Conservation (phyloP, 2,113 vertebrate species). For the Passerina amoena region DNA sequence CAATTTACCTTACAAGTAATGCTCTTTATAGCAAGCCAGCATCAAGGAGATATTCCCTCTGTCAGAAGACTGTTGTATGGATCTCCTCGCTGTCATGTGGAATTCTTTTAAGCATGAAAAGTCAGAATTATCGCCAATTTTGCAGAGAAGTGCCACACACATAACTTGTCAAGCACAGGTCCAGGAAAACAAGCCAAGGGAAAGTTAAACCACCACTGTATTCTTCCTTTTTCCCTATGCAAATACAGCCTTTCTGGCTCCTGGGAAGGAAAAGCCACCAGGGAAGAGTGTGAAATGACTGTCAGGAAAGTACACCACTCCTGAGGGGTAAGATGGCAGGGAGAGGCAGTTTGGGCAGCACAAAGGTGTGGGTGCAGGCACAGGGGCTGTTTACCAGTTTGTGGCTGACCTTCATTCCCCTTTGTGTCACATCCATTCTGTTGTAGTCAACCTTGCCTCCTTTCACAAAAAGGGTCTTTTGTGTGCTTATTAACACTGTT, state of each 20-base stretch:
- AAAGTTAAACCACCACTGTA: background rate
- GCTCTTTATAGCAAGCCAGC: background rate
- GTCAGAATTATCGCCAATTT: background rate
- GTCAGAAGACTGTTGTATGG: background rate
- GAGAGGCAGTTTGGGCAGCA: background rate
- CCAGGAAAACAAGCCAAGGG: background rate
- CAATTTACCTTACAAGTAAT: background rate
- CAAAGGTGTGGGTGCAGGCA: fast-evolving
- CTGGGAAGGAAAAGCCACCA: background rate
- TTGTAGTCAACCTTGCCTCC: background rate
- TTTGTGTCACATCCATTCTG: background rate
- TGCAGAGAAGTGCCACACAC: background rate
- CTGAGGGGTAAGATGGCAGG: background rate
- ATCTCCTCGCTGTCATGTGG: background rate
- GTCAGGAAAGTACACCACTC: background rate
- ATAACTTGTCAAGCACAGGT: background rate
- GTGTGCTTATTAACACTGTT: constrained; percentile 51
- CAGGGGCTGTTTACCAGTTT: background rate
- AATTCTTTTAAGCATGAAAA: background rate
- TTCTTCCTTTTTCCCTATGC: background rate
- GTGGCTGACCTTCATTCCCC: background rate
- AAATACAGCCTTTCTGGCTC: background rate
- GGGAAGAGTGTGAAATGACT: background rate
- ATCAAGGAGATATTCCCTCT: background rate
- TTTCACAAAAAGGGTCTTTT: background rate